These are phyloP conservation scores for Xylocampa areola DNA, from an alignment of 2,888 invertebrate species.

Conservation along the genomic window DNA sequence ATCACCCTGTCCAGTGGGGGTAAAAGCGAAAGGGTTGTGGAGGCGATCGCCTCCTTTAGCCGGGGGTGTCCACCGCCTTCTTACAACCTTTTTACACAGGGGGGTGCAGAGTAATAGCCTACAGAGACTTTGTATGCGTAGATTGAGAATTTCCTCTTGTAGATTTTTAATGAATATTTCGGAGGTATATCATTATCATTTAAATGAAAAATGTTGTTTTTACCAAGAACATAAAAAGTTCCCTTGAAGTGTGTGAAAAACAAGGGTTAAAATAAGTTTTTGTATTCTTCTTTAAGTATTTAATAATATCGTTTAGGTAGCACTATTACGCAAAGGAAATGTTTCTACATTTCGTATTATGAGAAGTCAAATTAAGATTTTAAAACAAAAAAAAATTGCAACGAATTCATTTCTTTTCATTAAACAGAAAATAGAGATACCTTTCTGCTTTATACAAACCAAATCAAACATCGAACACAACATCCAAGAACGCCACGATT, in stretches of 20 bases:
- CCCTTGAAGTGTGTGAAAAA: conserved; percentile 12
- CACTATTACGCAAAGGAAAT: no score
- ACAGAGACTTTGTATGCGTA: conserved; percentile 76
- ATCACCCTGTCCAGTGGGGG: conserved; percentile 85
- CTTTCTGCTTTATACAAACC: no score
- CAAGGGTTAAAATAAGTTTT: conserved; percentile 15
- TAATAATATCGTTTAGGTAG: no score
- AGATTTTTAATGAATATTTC: conserved; percentile 66
- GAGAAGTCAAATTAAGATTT: no score
- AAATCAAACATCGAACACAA: no score
- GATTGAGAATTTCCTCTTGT: conserved; percentile 64
- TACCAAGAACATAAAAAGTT: conserved; percentile 8
- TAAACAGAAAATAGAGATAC: no score
- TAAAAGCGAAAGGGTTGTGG: conserved; percentile 90
- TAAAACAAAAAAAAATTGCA: no score
- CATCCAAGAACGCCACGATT: no score
- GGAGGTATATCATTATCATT: conserved; percentile 60
- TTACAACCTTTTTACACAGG: conserved; percentile 89
- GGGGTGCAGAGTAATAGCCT: conserved; percentile 82
- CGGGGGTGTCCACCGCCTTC: conserved; percentile 87
- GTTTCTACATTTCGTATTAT: no score
- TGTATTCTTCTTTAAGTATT: neutral
- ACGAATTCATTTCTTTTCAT: no score
- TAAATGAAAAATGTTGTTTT: conserved; percentile 56
- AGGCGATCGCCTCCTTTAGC: conserved; percentile 80